These are phyloP conservation scores for Dione vanillae DNA, from an alignment of 2,888 invertebrate genomes.

Conservation along the genomic window DNA sequence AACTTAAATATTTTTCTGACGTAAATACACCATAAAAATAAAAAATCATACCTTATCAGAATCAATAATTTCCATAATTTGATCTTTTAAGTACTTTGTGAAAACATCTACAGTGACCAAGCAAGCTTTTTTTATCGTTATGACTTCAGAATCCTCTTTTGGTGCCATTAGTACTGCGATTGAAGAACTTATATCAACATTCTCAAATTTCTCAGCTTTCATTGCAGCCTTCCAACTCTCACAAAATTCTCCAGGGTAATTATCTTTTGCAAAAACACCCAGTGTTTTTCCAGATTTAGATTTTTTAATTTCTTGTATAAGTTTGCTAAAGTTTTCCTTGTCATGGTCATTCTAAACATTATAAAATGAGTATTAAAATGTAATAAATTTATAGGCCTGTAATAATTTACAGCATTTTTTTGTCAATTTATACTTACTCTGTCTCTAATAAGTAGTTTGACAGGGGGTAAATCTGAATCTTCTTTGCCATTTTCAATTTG, in stretches of 20 bases:
- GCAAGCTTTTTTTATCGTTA: conserved; percentile 95
- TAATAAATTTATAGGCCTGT: conserved; percentile 43
- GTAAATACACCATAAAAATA: not conserved
- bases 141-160: conserved; percentile 97
- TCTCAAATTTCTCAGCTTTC: conserved; percentile 91
- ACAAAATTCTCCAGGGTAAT: conserved; percentile 96
- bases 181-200: conserved; percentile 93
- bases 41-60: conserved; percentile 90
- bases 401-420: not conserved
- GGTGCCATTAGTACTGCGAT: conserved; percentile 95
- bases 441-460: conserved; percentile 94
- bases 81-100: conserved; percentile 97
- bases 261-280: conserved; percentile 97
- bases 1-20: no score
- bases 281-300: conserved; percentile 95
- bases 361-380: not conserved
- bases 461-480: conserved; percentile 90
- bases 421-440: conserved; percentile 86
- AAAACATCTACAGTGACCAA: conserved; percentile 97
- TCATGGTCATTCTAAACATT: conserved; percentile 92
- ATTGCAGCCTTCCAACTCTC: conserved; percentile 94
- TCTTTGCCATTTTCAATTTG: conserved; percentile 94
- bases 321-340: conserved; percentile 93
- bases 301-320: conserved; percentile 91
- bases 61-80: conserved; percentile 99